phyloP scores from a whole-genome alignment of 2,888 invertebrate species.

The Sarcophaga carnaria region DNA sequence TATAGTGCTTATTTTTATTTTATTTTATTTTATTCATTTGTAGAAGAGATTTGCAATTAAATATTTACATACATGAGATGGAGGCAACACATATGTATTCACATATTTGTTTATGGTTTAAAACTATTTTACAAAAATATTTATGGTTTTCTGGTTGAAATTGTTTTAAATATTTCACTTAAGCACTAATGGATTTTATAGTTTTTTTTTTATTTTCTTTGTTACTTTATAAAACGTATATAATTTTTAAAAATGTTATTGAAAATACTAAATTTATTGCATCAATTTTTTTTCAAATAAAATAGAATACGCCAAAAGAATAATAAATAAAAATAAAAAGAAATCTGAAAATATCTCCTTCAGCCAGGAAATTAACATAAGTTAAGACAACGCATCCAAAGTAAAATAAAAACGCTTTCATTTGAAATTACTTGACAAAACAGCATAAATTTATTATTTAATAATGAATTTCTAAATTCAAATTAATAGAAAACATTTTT shows the following conservation, averaged over 20 bases:
- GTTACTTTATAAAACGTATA: not conserved
- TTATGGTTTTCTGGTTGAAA: not conserved
- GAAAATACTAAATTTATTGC: conserved; percentile 5
- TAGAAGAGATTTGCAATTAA: not conserved
- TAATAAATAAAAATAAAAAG: not conserved
- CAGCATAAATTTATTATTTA: too few species aligned
- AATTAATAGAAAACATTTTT: too few species aligned
- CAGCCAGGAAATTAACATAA: too few species aligned
- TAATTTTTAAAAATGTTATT: not conserved
- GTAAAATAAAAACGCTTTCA: too few species aligned
- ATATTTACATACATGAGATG: conserved; percentile 2
- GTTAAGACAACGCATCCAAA: too few species aligned
- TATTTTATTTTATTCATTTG: not conserved
- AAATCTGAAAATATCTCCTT: too few species aligned
- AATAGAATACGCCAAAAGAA: not conserved
- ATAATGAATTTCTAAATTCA: too few species aligned
- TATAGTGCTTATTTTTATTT: conserved; percentile 25
- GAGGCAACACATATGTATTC: not conserved
- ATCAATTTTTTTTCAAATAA: not conserved
- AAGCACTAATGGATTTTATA: too few species aligned
- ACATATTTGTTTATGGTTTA: not conserved
- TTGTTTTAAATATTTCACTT: too few species aligned
- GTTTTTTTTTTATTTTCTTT: not conserved
- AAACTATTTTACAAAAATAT: not conserved
- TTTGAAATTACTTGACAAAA: too few species aligned